Evolutionary conservation across 2,113 vertebrate species (phyloP).

Genomic region (Neotoma lepida): DNA sequence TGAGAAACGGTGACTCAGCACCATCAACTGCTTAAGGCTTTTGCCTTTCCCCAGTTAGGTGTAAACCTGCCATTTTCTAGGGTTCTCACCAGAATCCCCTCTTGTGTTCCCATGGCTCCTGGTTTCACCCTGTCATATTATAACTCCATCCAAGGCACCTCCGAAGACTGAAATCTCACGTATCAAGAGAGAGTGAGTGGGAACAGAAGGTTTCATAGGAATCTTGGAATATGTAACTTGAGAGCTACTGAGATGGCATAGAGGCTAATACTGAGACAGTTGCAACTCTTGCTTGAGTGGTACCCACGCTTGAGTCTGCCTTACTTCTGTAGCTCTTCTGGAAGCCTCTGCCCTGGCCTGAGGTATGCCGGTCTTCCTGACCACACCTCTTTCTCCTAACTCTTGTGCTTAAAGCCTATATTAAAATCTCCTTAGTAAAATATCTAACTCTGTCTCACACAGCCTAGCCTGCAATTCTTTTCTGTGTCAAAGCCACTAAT

Average conservation of each 20-base stretch:
- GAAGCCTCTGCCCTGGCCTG: too few species aligned
- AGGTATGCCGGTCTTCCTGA: neutral
- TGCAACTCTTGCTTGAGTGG: too few species aligned
- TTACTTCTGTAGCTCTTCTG: too few species aligned
- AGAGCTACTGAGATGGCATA: neutral
- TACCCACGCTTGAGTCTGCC: neutral
- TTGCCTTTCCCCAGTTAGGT: neutral
- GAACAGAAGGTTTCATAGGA: neutral
- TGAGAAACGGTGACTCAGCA: neutral
- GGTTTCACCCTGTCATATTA: neutral
- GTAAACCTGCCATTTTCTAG: neutral
- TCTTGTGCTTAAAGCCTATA: neutral
- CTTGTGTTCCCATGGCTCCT: neutral
- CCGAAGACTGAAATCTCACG: neutral
- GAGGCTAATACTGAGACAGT: neutral
- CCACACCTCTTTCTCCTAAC: neutral
- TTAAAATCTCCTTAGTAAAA: too few species aligned
- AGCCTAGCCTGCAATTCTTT: neutral
- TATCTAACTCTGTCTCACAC: neutral
- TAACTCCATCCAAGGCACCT: neutral
- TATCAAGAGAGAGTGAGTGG: neutral
- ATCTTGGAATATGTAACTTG: neutral
- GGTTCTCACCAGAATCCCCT: neutral
- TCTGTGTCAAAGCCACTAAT: neutral
- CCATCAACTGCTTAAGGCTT: neutral